Evolutionary conservation across 2,113 vertebrate species (phyloP), one percentile per base, ranked within the genome.

Genomic region (Turnix velox): DNA sequence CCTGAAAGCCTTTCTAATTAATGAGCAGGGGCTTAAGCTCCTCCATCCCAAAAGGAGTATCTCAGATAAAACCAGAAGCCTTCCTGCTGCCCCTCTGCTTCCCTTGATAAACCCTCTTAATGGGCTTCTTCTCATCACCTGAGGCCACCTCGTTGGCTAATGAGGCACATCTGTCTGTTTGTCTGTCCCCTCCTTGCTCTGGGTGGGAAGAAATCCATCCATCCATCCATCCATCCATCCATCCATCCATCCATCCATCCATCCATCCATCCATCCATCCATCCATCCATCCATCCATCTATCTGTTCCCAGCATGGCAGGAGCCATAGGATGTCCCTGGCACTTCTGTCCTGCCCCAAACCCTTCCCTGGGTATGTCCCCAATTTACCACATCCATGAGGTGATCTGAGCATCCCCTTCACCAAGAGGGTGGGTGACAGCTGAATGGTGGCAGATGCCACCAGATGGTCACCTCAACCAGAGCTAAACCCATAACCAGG

Each of bases 1-100:
- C 87, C 77, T 79, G 1, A 0, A 92, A 96, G 88, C 76, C 80
- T 92, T 94, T 93, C 85, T 96, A 96, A 95, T 91, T 94, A 95
- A 88, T 0, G 0, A 94, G 77, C 86, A 66, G 87, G 35, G 84
- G 84, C 92, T 88, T 68, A 83, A 68, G 33, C 72, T 55, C 76
- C 37, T 65, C 65, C 45, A 63, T 45, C 62, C 87, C 85, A 80
- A 92, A 95, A 87, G 45, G 80, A 89, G 58, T 87, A 65, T 66
- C 81, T 68, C 52, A 27, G n/a, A 68, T 58, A 87, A 91, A 92
- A 54, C 35, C 31, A 28, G 40, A 76, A 90, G 28, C 63, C 63
- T 45, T 24, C 12, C 63, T n/a, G 2, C 46, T 4, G 71, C 24
- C 25, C 43, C 6, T 0, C 0, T 0, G 28, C 22, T 66, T 84